Percentiles rank a stretch among this genome's conserved stretches.
Evolutionary conservation across 2,797 vertebrate species (phyloP).

Genomic region (Loriculus beryllinus): DNA sequence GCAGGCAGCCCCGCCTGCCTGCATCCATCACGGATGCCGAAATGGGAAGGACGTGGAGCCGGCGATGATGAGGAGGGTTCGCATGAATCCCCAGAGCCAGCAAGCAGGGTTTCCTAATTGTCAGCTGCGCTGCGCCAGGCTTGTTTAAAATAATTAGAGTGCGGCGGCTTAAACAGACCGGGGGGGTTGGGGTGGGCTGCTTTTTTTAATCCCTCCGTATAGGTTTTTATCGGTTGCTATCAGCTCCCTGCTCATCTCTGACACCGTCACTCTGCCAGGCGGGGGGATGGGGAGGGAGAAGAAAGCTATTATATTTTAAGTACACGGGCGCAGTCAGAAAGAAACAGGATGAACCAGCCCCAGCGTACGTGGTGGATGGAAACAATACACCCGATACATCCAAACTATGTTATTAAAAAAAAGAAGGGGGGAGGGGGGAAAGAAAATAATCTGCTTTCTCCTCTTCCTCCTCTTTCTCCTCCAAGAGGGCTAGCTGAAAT

Average conservation of each 20-base stretch:
- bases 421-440: neutral
- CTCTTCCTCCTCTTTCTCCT: conserved; percentile 54
- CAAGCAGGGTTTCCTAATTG: conserved; percentile 77
- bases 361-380: conserved; percentile 26
- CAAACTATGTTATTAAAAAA: conserved; percentile 12
- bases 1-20: conserved; percentile 66
- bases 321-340: conserved; percentile 69
- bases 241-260: conserved; percentile 75
- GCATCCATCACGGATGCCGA: conserved; percentile 48
- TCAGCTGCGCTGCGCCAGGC: conserved; percentile 75
- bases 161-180: conserved; percentile 52
- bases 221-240: conserved; percentile 75
- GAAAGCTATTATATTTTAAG: conserved; percentile 75
- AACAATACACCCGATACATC: conserved; percentile 65
- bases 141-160: conserved; percentile 84
- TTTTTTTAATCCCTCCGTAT: conserved; percentile 42
- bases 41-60: conserved; percentile 65
- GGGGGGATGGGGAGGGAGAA: conserved; percentile 56
- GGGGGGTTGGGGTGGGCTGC: neutral
- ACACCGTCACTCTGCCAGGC: conserved; percentile 75
- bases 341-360: conserved; percentile 46
- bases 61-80: conserved; percentile 70
- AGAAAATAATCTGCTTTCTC: neutral
- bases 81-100: conserved; percentile 72
- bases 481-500: conserved; percentile 76